Conservation (phyloP, 2,113 vertebrate genomes). For the Hylia prasina region DNA sequence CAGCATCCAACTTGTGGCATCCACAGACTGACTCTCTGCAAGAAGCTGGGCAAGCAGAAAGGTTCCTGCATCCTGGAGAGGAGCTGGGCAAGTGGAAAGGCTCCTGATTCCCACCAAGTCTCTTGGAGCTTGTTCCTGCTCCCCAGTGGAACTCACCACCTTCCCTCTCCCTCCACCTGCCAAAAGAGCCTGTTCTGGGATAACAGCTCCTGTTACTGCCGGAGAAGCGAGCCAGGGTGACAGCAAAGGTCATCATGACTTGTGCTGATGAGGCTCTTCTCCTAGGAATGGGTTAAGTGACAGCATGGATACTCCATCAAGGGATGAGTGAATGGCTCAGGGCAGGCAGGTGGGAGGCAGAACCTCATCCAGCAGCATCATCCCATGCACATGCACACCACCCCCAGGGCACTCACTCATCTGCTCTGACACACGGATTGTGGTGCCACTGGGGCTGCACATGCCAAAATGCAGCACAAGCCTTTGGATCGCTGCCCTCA, state of each 20-base stretch:
- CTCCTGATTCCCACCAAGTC: neutral
- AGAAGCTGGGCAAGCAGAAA: neutral
- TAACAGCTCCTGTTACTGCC: accelerated
- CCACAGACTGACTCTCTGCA: neutral
- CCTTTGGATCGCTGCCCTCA: too few species aligned
- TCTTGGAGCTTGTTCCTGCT: neutral
- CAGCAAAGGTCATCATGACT: neutral
- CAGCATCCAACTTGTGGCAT: neutral
- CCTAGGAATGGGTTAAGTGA: neutral
- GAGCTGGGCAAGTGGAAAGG: neutral
- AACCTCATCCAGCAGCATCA: neutral
- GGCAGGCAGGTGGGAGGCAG: neutral
- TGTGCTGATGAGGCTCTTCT: neutral
- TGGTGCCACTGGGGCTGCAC: neutral
- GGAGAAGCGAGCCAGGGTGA: accelerated
- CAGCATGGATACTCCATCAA: neutral
- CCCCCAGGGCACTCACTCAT: neutral
- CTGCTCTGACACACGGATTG: neutral
- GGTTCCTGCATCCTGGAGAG: neutral
- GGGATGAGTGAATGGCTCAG: accelerated
- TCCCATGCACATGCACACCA: neutral
- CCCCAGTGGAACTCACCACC: too few species aligned
- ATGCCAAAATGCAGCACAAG: too few species aligned
- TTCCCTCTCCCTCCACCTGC: neutral
- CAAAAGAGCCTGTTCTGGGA: neutral